Percentiles rank a stretch among this genome's conserved stretches.
Evolutionary conservation across 1,140 invertebrate genomes (phyloP).

Genomic region (Sarcophaga bullata): DNA sequence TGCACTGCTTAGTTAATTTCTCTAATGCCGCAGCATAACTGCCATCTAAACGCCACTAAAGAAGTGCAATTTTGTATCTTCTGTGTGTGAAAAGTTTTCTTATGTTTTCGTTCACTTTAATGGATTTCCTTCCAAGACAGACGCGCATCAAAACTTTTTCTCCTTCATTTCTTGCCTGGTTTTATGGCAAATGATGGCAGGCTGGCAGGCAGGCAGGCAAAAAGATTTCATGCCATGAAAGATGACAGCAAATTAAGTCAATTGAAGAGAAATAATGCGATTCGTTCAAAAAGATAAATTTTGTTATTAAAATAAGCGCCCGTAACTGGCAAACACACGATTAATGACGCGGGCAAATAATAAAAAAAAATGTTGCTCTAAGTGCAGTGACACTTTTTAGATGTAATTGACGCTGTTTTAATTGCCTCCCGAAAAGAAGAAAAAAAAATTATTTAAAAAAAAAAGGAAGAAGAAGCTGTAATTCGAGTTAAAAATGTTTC

Average conservation of each 20-base stretch:
- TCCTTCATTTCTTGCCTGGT: no score
- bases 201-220: no score
- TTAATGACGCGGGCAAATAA: conserved; percentile 11
- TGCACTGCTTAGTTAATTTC: no score
- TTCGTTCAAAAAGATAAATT: background rate
- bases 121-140: background rate
- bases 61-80: background rate
- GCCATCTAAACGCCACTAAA: background rate
- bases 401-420: background rate
- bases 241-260: background rate
- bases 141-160: background rate
- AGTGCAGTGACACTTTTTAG: conserved; percentile 1
- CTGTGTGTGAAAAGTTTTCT: no score
- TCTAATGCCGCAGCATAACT: no score
- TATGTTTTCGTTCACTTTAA: background rate
- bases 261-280: conserved; percentile 1
- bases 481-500: no score
- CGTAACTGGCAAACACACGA: background rate
- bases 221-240: no score
- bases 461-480: no score
- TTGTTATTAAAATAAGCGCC: background rate
- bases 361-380: background rate
- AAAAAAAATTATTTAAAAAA: no score
- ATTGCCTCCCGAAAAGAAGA: no score
- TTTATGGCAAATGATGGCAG: no score